A percentile compares a stretch with the other conserved stretches of the same genome.
Evolutionary conservation across 2,113 vertebrate species (phyloP).

Genomic region (Zeus faber): DNA sequence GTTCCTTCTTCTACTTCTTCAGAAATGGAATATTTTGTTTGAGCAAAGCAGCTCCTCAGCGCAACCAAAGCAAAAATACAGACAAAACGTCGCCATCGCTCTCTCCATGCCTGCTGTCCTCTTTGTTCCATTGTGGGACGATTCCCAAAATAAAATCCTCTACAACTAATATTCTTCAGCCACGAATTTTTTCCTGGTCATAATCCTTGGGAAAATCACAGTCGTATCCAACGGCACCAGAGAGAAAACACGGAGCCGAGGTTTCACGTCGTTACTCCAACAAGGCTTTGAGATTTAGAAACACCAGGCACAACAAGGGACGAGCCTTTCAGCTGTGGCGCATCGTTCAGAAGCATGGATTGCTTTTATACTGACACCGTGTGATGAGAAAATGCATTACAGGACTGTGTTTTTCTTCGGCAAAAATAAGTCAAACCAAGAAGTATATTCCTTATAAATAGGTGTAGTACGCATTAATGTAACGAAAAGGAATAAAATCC

Average conservation of each 20-base stretch:
- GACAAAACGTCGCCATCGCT: slow-evolving; percentile 16
- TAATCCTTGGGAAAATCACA: not conserved
- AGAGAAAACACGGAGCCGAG: not conserved
- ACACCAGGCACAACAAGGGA: not conserved
- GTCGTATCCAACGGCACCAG: not conserved
- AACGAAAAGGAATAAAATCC: not conserved
- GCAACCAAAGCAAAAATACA: slow-evolving; percentile 18
- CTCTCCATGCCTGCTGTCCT: slow-evolving; percentile 6
- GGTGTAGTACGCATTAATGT: too few relatives aligned
- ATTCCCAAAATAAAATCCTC: slow-evolving; percentile 11
- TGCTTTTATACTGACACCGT: not conserved
- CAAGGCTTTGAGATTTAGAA: not conserved
- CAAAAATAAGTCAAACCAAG: not conserved
- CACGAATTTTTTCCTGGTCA: not conserved
- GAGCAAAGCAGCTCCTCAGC: slow-evolving; percentile 49
- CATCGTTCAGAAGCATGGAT: not conserved
- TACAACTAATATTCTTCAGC: slow-evolving; percentile 10
- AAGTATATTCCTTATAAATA: too few relatives aligned
- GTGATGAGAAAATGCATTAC: not conserved
- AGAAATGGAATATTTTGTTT: slow-evolving; percentile 56
- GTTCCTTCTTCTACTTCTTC: slow-evolving; percentile 62
- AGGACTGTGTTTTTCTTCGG: not conserved
- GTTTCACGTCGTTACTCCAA: not conserved
- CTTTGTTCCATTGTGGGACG: slow-evolving; percentile 46
- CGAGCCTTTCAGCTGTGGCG: not conserved